Conservation (phyloP, 2,888 invertebrate species). For the Cryptus armator region DNA sequence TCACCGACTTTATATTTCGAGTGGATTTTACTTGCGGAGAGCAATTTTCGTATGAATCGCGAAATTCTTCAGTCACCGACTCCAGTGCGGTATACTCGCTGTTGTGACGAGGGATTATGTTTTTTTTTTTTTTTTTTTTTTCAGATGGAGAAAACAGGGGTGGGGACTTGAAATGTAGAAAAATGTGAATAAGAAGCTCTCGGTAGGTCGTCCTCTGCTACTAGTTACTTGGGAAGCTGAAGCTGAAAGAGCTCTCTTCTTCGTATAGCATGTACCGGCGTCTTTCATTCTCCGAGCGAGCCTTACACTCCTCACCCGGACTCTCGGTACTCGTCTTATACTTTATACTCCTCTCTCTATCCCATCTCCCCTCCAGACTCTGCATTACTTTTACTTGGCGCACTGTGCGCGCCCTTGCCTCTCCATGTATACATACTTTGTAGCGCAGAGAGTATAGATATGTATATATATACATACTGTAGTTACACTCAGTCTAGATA, state of each 20-base stretch:
- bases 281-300: conserved; percentile 26
- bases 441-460: not conserved
- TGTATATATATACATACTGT: conserved; percentile 5
- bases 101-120: not conserved
- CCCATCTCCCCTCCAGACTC: conserved; percentile 17
- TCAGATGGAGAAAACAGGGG: no score
- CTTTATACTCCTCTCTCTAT: conserved; percentile 44
- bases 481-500: not conserved
- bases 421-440: conserved; percentile 21
- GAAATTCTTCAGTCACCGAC: not conserved
- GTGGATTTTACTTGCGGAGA: not conserved
- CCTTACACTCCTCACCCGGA: conserved; percentile 9
- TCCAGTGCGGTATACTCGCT: not conserved
- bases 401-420: conserved; percentile 27
- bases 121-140: not conserved
- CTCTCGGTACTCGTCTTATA: conserved; percentile 11
- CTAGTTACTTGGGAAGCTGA: conserved; percentile 5
- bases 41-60: conserved; percentile 3
- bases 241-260: conserved; percentile 33
- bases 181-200: conserved; percentile 15
- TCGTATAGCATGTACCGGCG: not conserved
- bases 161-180: not conserved
- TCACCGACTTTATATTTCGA: not conserved
- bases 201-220: not conserved
- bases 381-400: conserved; percentile 48